Percentiles rank a stretch among this genome's conserved stretches.
These are phyloP conservation scores for Drosophila orosa DNA, from an alignment of 1,140 invertebrate species.

Conservation along the genomic window DNA sequence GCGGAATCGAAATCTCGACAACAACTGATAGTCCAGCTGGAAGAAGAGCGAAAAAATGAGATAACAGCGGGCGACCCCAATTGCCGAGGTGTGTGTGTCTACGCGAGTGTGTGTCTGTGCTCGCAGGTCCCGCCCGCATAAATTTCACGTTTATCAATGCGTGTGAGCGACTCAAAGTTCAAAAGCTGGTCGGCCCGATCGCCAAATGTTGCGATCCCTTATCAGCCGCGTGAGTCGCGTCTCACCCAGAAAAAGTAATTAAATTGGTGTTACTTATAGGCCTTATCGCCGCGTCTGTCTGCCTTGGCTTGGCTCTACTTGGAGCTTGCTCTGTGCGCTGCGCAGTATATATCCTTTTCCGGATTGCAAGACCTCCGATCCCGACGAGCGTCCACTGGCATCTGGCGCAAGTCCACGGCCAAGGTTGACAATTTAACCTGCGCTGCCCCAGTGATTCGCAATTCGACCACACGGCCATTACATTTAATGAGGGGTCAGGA, in stretches of 20 bases:
- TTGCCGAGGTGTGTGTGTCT: conserved; percentile 15
- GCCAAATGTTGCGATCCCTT: conserved; percentile 44
- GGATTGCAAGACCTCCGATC: conserved; percentile 46
- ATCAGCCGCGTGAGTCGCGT: conserved; percentile 40
- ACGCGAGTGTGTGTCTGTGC: conserved; percentile 9
- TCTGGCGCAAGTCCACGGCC: conserved; percentile 55
- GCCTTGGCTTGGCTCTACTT: conserved; percentile 40
- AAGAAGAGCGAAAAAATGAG: conserved; percentile 49
- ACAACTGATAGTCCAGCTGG: conserved; percentile 74
- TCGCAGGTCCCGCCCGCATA: conserved; percentile 65
- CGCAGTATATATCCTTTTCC: conserved; percentile 56
- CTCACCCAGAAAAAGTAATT: conserved; percentile 30
- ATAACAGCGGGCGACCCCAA: conserved; percentile 65
- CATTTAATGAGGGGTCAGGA: conserved; percentile 63
- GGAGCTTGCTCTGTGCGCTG: conserved; percentile 7
- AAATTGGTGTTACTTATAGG: conserved; percentile 46
- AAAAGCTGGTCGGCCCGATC: conserved; percentile 46
- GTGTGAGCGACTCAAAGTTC: conserved; percentile 52
- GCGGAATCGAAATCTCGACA: conserved; percentile 73
- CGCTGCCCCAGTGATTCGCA: conserved; percentile 43
- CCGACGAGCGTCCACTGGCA: conserved; percentile 32
- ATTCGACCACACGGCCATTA: conserved; percentile 57
- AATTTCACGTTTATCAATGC: conserved; percentile 60
- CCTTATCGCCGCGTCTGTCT: conserved; percentile 44
- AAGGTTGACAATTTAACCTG: conserved; percentile 62